Evolutionary conservation across 2,888 invertebrate species (phyloP).

Genomic region (Brachynemurus nebulosus): DNA sequence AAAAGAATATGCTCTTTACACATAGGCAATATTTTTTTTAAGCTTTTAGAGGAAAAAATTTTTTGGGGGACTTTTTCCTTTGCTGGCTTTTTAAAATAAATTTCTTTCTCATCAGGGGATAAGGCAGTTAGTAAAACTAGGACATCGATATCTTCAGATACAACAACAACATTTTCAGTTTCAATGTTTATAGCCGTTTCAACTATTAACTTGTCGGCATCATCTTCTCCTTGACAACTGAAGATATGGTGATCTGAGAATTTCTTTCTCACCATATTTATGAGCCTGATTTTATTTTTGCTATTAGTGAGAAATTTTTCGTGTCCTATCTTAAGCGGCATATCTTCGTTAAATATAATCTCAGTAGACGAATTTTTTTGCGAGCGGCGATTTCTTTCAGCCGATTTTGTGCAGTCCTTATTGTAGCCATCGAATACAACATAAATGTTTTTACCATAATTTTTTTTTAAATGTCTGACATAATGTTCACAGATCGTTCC

Average conservation of each 20-base stretch:
- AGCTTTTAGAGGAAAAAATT: slow-evolving; percentile 2
- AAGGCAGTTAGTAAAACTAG: slow-evolving; percentile 21
- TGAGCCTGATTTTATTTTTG: slow-evolving; percentile 14
- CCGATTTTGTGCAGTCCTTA: slow-evolving; percentile 11
- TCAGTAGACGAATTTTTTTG: slow-evolving; percentile 11
- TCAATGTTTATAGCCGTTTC: slow-evolving; percentile 14
- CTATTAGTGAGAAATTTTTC: slow-evolving; percentile 13
- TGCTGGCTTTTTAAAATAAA: slow-evolving; percentile 12
- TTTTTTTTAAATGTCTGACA: slow-evolving; percentile 12
- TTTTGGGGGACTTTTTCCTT: slow-evolving; percentile 11
- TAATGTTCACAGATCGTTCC: slow-evolving; percentile 10
- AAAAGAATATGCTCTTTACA: not conserved
- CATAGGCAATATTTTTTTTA: not conserved
- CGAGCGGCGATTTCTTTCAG: slow-evolving; percentile 11
- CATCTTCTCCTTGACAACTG: slow-evolving; percentile 11
- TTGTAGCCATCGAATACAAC: slow-evolving; percentile 12
- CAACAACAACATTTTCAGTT: slow-evolving; percentile 11
- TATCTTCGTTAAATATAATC: slow-evolving; percentile 12
- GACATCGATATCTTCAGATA: slow-evolving; percentile 14
- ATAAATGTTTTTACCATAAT: slow-evolving; percentile 7
- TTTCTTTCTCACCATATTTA: slow-evolving; percentile 12
- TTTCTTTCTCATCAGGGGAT: slow-evolving; percentile 7
- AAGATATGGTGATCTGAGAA: not conserved
- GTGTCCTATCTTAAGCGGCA: slow-evolving; percentile 13
- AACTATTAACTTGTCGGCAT: slow-evolving; percentile 13